Percentiles rank a stretch among this genome's conserved stretches.
Evolutionary conservation across 2,888 invertebrate genomes (phyloP).

Genomic region (Malacosoma neustria): DNA sequence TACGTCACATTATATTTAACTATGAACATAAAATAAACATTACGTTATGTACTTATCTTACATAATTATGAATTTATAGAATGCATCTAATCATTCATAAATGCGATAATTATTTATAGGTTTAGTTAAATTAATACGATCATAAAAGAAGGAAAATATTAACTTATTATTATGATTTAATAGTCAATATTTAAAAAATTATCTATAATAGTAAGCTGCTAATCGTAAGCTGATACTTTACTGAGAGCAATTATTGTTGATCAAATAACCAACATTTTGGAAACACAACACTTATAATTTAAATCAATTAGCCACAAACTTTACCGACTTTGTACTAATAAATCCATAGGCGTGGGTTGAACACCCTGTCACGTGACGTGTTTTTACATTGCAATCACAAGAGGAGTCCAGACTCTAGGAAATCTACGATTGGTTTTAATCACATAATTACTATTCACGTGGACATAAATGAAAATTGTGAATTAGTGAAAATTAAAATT

Average conservation of each 20-base stretch:
- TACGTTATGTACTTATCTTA: neutral
- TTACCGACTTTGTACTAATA: constrained; percentile 72
- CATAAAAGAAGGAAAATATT: too few species aligned
- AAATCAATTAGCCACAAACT: constrained; percentile 39
- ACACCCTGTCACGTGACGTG: constrained; percentile 45
- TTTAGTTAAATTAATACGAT: too few species aligned
- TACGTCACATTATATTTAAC: constrained; percentile 22
- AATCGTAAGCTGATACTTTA: too few species aligned
- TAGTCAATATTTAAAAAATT: too few species aligned
- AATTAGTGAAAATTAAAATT: constrained; percentile 10
- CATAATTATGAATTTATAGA: neutral
- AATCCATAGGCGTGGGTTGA: constrained; percentile 65
- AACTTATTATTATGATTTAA: too few species aligned
- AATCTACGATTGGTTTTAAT: constrained; percentile 20
- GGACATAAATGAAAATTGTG: constrained; percentile 14
- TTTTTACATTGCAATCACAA: constrained; percentile 52
- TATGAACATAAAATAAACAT: neutral
- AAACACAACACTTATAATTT: constrained; percentile 7
- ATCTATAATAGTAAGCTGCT: too few species aligned
- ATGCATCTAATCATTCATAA: neutral
- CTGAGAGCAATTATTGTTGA: too few species aligned
- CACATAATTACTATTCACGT: constrained; percentile 35
- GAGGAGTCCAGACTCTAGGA: constrained; percentile 27
- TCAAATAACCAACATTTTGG: too few species aligned
- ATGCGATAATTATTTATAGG: neutral